These are phyloP conservation scores for Scaptomyza reducta DNA, from an alignment of 2,888 invertebrate genomes.

Conservation along the genomic window DNA sequence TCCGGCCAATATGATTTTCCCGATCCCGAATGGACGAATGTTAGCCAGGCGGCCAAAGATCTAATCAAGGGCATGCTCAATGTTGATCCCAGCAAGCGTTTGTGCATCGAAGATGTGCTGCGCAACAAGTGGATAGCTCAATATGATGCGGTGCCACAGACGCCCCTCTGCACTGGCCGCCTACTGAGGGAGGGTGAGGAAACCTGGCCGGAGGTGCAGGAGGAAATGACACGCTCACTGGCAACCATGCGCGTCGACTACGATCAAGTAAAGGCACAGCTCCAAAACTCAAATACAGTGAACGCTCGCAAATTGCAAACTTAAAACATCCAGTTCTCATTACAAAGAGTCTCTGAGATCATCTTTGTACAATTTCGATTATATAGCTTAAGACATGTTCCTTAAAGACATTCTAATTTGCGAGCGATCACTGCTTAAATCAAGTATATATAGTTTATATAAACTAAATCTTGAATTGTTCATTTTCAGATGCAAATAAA, in stretches of 20 bases:
- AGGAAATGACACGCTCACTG: slow-evolving; percentile 98
- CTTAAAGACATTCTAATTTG: not conserved
- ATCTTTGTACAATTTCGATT: too few relatives aligned
- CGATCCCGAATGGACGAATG: slow-evolving; percentile 97
- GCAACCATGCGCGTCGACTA: slow-evolving; percentile 99
- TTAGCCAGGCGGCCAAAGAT: slow-evolving; percentile 97
- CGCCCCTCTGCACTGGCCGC: slow-evolving; percentile 95
- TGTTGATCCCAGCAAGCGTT: slow-evolving; percentile 95
- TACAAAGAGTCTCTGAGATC: too few relatives aligned
- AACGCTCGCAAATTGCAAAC: not conserved
- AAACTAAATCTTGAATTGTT: not conserved
- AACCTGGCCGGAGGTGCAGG: slow-evolving; percentile 98
- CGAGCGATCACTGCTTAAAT: not conserved
- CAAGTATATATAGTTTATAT: not conserved
- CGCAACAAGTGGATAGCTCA: slow-evolving; percentile 93
- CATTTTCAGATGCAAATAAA: slow-evolving; percentile 92
- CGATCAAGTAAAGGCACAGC: slow-evolving; percentile 88
- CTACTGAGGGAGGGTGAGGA: slow-evolving; percentile 96
- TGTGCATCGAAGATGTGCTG: slow-evolving; percentile 96
- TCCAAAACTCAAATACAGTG: not conserved
- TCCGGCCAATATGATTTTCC: slow-evolving; percentile 99
- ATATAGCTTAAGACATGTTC: not conserved
- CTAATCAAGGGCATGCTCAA: slow-evolving; percentile 97
- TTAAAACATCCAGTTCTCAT: not conserved
- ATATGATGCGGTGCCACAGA: slow-evolving; percentile 95